Conservation (phyloP, 92 coral and sea anemone species). For the Muricea muricata region DNA sequence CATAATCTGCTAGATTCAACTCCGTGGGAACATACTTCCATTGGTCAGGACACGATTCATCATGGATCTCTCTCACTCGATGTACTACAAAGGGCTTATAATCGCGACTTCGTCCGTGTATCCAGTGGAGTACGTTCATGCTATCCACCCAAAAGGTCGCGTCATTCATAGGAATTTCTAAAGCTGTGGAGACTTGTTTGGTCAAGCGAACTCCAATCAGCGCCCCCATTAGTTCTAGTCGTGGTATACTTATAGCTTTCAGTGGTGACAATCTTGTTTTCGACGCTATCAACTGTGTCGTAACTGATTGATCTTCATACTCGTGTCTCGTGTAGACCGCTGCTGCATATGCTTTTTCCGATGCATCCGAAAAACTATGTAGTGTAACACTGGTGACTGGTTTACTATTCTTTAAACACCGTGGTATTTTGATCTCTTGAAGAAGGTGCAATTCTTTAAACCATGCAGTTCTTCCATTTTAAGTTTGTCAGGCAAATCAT, state of each 20-base stretch:
- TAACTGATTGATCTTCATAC: conserved; percentile 31
- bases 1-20: conserved; percentile 65
- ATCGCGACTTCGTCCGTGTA: conserved; percentile 68
- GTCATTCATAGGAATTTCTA: conserved; percentile 46
- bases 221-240: conserved; percentile 74
- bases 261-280: conserved; percentile 72
- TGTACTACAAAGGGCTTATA: conserved; percentile 68
- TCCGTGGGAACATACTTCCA: conserved; percentile 71
- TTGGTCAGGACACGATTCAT: conserved; percentile 64
- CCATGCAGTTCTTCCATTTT: conserved; percentile 41
- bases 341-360: conserved; percentile 68
- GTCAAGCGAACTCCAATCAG: conserved; percentile 62
- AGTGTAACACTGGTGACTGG: conserved; percentile 5
- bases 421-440: conserved; percentile 44
- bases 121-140: conserved; percentile 62
- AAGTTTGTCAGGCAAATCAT: conserved; percentile 22
- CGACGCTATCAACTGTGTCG: conserved; percentile 49
- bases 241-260: conserved; percentile 70
- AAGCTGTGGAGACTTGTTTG: conserved; percentile 56
- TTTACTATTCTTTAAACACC: conserved; percentile 40
- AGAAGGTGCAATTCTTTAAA: conserved; percentile 22
- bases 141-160: conserved; percentile 59
- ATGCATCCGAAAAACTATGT: conserved; percentile 65
- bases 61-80: conserved; percentile 70
- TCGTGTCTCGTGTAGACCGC: conserved; percentile 43